Evolutionary conservation across 2,888 invertebrate species (phyloP), one percentile per base, ranked within the genome.

Genomic region (Oscheius sp.): DNA sequence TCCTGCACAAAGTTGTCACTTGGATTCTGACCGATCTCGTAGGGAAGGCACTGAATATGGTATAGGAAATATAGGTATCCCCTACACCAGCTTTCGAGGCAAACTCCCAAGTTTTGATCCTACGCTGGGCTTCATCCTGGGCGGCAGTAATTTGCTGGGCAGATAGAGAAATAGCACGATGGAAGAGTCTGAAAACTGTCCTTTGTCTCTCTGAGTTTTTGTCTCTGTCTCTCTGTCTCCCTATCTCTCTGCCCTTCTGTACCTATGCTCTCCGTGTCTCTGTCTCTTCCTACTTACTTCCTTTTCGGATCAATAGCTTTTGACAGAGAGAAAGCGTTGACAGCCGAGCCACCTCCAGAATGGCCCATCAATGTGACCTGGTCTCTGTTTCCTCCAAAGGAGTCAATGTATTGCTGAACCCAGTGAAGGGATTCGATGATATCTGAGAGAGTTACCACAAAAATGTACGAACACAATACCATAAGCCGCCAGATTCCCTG

Each of bases 401-500:
- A 50, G 2, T 63, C 9, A 2, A 73, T 65, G 48, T 73, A 42
- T 2, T 51, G n/a, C 42, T 73, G 73, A 7, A 73, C 73, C 63
- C 63, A 73, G 2, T 65, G 29, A 7, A 73, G 42, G 10, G 47
- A 37, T 2, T 21, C 37, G 42, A 73, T 53, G 9, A 73, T 53
- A 42, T 73, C 73, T 73, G 65, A 65, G 65, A 21, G 21, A 21
- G 0, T 21, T 21, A 21, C 21, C 21, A 21, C 21, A 21, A 21
- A 21, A 21, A 21, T 21, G 21, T 21, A 21, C 21, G 33, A 42
- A 58, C 58, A 4, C 47, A 21, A 21, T 21, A 80, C 81, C 85
- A 58, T 84, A 72, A 13, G 84, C 21, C 4, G 79, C 75, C 5
- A 86, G 53, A 59, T 86, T 86, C 21, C 72, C 48, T 3, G 77